Base-by-base conservation (phyloP, 2,113 vertebrate species). In the Pygathrix nemaeus region DNA sequence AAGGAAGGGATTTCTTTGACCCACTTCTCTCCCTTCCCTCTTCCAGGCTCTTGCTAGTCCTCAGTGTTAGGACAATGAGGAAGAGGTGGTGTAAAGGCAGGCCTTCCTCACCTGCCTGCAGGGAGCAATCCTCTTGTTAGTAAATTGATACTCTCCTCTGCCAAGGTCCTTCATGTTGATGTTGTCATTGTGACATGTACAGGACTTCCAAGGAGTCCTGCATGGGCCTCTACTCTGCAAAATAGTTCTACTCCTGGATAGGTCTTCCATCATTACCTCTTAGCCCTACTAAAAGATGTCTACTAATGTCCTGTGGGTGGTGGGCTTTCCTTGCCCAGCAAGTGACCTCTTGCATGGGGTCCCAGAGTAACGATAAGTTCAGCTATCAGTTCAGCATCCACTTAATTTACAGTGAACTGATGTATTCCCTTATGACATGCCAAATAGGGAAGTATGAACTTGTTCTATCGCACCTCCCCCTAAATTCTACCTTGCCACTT, bases 51-150 rank as follows among this genome's bases (percentile, higher is more conserved):
- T 4, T 38, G 30, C 59, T 23, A 0, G 27, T 73, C 45, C n/a
- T 16, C 6, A 0, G 1, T 45, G 11, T 21, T 16, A 40, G 35
- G 45, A 23, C 3, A 6, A 75, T 0, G 48, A 20, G 48, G 4
- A 93, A 27, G 1, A 48, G 55, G 6, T 13, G 3, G 25, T 38
- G 1, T 25, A 52, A 48, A 84, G 3, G n/a, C 8, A 35, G 52
- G 12, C 12, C 25, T 87, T 61, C 45, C 21, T 66, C 48, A 18
- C 10, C 57, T 18, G 35, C 40, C 38, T 55, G 7, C n/a, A 52
- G 45, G n/a, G 14, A 21, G 16, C 25, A 9, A 25, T 32, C 30
- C 6, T 87, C 8, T 18, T 3, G 10, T 45, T 61, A 35, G 0
- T 30, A 23, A 7, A 10, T 0, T 25, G 12, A 61, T 2, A 30